phyloP scores from a whole-genome alignment of 1,140 invertebrate species.

The Drosophila littoralis region DNA sequence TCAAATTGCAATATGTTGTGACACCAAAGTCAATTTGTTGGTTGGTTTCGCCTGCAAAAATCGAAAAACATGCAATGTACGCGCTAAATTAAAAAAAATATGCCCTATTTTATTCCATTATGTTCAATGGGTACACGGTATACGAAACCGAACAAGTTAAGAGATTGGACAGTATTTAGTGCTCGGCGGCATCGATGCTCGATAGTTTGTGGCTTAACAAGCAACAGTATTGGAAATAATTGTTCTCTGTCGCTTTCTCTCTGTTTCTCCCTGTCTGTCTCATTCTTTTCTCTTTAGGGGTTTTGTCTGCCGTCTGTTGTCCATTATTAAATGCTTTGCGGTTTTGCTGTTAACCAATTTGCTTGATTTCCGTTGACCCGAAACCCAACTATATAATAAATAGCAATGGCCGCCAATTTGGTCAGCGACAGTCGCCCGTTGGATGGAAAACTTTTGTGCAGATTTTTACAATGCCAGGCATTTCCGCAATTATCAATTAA shows the following conservation, averaged over 20 bases:
- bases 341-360: conserved; percentile 78
- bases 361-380: conserved; percentile 62
- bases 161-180: neutral
- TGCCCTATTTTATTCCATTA: neutral
- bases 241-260: neutral
- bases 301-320: conserved; percentile 22
- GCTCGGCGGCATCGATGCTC: neutral
- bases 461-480: conserved; percentile 60
- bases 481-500: conserved; percentile 81
- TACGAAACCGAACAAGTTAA: neutral
- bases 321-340: conserved; percentile 78
- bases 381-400: conserved; percentile 17
- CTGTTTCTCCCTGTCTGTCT: neutral
- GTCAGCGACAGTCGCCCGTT: conserved; percentile 45
- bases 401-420: conserved; percentile 61
- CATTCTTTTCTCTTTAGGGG: neutral
- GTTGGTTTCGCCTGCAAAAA: no score
- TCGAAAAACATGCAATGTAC: no score
- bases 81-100: no score
- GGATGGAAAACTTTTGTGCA: conserved; percentile 75
- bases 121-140: neutral
- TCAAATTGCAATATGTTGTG: no score
- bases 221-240: conserved; percentile 14
- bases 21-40: no score
- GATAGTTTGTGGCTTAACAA: conserved; percentile 7